phyloP scores from a whole-genome alignment of 2,113 vertebrate species.

The Rhabdomys dilectus region DNA sequence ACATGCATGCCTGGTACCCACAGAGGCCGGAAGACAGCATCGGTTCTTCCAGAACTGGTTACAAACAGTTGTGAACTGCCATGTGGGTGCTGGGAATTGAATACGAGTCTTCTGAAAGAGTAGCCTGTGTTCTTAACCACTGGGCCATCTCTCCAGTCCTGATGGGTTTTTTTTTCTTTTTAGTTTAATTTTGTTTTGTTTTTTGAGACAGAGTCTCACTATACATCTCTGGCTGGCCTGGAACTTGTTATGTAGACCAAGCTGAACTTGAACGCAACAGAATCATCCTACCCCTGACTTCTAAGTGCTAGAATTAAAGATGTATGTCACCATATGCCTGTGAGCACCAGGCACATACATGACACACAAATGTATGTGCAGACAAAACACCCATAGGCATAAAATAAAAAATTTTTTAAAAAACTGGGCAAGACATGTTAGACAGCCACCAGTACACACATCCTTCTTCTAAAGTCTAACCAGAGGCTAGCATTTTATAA shows the following conservation, averaged over 20 bases:
- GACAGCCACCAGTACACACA: constrained; percentile 20
- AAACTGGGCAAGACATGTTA: not conserved
- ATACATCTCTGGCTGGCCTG: not conserved
- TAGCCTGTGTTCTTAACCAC: not conserved
- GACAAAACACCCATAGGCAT: not conserved
- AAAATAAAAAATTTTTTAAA: not conserved
- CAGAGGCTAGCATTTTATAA: constrained; percentile 35
- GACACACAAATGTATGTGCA: not conserved
- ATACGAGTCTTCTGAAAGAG: not conserved
- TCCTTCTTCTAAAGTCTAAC: constrained; percentile 9
- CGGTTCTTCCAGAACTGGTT: not conserved
- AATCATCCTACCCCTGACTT: not conserved
- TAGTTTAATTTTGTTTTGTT: not conserved
- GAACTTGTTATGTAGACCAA: not conserved
- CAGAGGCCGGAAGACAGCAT: not conserved
- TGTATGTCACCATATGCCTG: not conserved
- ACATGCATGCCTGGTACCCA: not conserved
- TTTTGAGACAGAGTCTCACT: not conserved
- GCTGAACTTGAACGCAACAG: not conserved
- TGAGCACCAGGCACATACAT: not conserved
- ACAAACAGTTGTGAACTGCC: not conserved
- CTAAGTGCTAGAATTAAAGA: not conserved
- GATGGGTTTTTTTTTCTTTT: not conserved
- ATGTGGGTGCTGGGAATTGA: not conserved
- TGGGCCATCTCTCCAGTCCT: not conserved